Evolutionary conservation across 1,140 invertebrate species (phyloP).

Genomic region (Leptinotarsa texana): DNA sequence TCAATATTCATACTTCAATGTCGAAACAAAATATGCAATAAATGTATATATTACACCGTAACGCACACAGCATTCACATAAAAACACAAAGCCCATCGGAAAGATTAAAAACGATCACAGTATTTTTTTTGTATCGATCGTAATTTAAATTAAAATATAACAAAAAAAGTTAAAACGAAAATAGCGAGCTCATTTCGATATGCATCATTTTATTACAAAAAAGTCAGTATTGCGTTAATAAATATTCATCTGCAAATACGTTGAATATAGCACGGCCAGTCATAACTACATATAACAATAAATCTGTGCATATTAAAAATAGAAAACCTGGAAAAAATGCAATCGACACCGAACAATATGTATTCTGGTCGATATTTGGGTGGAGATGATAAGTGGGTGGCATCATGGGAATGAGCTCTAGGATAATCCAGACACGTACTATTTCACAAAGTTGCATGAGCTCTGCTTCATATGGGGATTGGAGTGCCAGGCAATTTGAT

Average conservation of each 20-base stretch:
- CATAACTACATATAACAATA: slow-evolving; percentile 47
- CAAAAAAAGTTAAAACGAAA: slow-evolving; percentile 30
- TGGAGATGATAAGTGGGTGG: neutral
- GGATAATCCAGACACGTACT: neutral
- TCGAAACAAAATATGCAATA: slow-evolving; percentile 1
- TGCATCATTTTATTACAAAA: slow-evolving; percentile 45
- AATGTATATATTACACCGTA: neutral
- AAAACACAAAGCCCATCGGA: slow-evolving; percentile 17
- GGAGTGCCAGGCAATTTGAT: too few relatives aligned
- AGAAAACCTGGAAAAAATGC: slow-evolving; percentile 39
- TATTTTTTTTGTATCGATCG: slow-evolving; percentile 20
- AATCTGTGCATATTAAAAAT: slow-evolving; percentile 46
- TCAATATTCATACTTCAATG: neutral
- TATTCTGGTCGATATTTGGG: slow-evolving; percentile 27
- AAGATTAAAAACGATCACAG: slow-evolving; percentile 24
- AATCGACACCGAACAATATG: slow-evolving; percentile 42
- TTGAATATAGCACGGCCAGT: slow-evolving; percentile 31
- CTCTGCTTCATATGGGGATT: too few relatives aligned
- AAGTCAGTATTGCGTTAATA: slow-evolving; percentile 40
- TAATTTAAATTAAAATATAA: slow-evolving; percentile 31
- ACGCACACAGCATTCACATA: slow-evolving; percentile 16
- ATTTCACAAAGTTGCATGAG: neutral
- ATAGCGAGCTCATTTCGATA: slow-evolving; percentile 41
- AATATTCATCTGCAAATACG: slow-evolving; percentile 47
- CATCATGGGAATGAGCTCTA: neutral